These are phyloP conservation scores for Prinia subflava DNA, from an alignment of 2,113 vertebrate genomes.

Conservation along the genomic window DNA sequence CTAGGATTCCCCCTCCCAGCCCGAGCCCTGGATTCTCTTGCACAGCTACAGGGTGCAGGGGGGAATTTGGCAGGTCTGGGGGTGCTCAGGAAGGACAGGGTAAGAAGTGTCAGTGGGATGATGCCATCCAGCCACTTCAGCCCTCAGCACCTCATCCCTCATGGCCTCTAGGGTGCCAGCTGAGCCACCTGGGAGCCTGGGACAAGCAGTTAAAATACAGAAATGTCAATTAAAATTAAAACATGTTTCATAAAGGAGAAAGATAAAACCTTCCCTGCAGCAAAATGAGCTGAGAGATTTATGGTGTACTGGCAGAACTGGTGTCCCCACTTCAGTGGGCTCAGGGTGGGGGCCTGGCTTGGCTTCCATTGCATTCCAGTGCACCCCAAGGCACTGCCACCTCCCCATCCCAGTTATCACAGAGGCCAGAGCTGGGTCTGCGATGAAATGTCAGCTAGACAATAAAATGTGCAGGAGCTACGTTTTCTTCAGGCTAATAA, in stretches of 20 bases:
- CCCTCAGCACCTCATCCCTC: accelerated
- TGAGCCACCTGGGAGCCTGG: neutral
- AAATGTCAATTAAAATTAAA: constrained; percentile 51
- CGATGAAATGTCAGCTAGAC: neutral
- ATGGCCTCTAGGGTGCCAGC: accelerated
- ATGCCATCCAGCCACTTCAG: neutral
- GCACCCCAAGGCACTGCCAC: neutral
- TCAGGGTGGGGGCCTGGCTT: neutral
- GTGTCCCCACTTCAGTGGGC: neutral
- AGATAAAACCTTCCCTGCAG: neutral
- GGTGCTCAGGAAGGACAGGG: neutral
- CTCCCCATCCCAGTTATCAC: neutral
- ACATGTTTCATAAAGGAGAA: neutral
- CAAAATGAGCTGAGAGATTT: neutral
- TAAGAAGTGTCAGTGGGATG: neutral
- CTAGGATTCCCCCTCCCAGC: neutral
- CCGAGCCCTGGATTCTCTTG: accelerated
- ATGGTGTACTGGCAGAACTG: neutral
- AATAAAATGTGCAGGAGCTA: neutral
- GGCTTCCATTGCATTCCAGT: accelerated
- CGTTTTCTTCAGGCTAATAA: neutral
- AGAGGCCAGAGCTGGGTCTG: neutral
- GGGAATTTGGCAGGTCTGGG: neutral
- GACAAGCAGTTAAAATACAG: neutral
- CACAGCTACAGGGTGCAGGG: accelerated